Base-by-base conservation (phyloP, 2,113 vertebrate species). In the Recurvirostra avosetta region DNA sequence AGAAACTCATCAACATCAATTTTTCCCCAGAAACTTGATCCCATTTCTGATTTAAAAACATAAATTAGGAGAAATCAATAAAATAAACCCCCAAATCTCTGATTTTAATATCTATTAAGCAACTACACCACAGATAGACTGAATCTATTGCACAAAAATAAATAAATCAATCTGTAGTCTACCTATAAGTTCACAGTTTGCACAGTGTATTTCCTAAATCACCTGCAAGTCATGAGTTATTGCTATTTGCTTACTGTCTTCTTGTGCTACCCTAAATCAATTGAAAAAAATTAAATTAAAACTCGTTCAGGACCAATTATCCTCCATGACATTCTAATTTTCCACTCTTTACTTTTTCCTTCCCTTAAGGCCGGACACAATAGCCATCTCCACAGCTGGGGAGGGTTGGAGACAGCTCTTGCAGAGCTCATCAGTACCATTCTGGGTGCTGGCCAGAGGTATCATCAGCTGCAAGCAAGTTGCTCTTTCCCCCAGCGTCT, bases 241-340 rank as follows among this genome's bases (percentile, higher is more conserved):
- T 80, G 22, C 49, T 81, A 62, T 50, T 78, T 94, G 41, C 68
- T 88, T 80, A 59, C 63, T 23, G 25, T 14, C 56, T 73, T 83
- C 30, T 50, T 59, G 41, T 32, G 49, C 36, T 76, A 61, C 32
- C 21, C 65, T 26, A 77, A 83, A 74, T 86, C 88, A 87, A 90
- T 67, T 63, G 36, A 56, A 88, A 41, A 65, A 26, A 63, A 81
- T 12, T 11, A 86, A 53, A 88, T 49, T 71, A 78, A 59, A 92
- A 23, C 25, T 47, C 65, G 30, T 22, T 90, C 73, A 94, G 36
- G 62, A 71, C 22, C 49, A 79, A 91, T 91, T 88, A 89, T 72
- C 70, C 62, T 50, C 34, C 56, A 20, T 49, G 84, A 96, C 62
- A 96, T 56, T 72, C 27, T 85, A 43, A 91, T 96, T 94, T 91